Evolutionary conservation across 2,888 invertebrate genomes (phyloP), one percentile per base, ranked within the genome.

Genomic region (Lasioglossum lativentre): DNA sequence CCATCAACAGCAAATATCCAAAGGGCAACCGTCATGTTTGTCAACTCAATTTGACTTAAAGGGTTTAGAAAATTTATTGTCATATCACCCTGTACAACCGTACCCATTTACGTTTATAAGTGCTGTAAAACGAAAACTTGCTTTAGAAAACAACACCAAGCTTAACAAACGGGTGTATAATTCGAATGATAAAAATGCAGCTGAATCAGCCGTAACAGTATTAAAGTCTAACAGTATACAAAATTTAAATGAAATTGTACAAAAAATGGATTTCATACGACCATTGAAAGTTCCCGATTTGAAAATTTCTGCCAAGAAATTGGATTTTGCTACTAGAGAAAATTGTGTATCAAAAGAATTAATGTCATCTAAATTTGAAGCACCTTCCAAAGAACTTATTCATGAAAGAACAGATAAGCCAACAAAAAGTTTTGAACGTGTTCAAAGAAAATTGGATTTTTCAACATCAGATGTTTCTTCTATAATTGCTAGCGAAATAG

Each of bases 31-130:
- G 47, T 45, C 40, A 38, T 45, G 85, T 30, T 56, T 71, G 34
- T 75, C 78, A 70, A 8, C 70, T 77, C 56, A 79, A 84, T 52
- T 85, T 75, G 82, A 85, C 59, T 71, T 87, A 30, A 88, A 85
- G 47, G 82, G 38, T 34, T 76, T 90, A 59, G 78, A 89, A 34
- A 85, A 88, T 70, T 89, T 92, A 47, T 77, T 93, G 73, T 88
- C 89, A 0, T 88, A 89, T 81, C 91, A 93, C 83, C 89, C 95
- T 19, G 93, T 95, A 8, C 94, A 95, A 88, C 95, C 96, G 10
- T 96, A 96, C 95, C 96, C 96, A 27, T 96, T 96, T 88, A 96
- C 96, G 90, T 96, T 97, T 90, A 96, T 96, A 70, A 96, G 95
- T 91, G 96, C 96, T 72, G 96, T 96, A 14, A 96, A 96, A 89